phyloP scores from a whole-genome alignment of 2,113 vertebrate species.

The Equus przewalskii region DNA sequence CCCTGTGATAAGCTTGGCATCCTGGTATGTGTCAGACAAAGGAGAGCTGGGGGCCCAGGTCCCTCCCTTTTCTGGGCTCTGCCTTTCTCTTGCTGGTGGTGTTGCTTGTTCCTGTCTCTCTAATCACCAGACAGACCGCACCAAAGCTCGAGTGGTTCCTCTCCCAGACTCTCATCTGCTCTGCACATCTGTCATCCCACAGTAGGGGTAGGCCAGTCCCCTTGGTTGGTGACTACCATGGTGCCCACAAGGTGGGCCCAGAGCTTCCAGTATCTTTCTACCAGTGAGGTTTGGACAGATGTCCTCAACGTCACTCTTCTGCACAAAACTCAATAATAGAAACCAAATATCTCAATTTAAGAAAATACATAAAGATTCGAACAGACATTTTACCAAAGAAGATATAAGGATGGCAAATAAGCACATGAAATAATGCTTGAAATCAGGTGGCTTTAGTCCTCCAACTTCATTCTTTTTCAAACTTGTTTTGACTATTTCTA shows the following conservation, averaged over 20 bases:
- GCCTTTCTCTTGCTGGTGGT: neutral
- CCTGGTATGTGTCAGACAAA: neutral
- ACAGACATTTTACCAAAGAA: neutral
- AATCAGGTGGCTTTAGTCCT: neutral
- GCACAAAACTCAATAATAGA: neutral
- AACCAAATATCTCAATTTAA: neutral
- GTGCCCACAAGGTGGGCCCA: neutral
- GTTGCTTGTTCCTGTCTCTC: neutral
- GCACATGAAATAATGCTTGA: neutral
- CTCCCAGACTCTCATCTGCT: neutral
- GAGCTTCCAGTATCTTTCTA: neutral
- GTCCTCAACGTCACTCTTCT: neutral
- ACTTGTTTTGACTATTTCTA: neutral
- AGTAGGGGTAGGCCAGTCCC: neutral
- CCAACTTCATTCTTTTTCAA: neutral
- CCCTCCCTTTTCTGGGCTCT: neutral
- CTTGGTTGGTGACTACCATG: neutral
- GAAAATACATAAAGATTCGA: neutral
- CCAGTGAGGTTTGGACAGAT: neutral
- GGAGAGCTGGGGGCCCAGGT: neutral
- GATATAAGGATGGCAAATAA: neutral
- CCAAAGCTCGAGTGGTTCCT: neutral
- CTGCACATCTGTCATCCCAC: neutral
- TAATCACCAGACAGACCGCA: neutral
- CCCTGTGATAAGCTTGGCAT: neutral